Base-by-base conservation (phyloP, 2,113 vertebrate genomes). In the Nothocercus nigrocapillus region DNA sequence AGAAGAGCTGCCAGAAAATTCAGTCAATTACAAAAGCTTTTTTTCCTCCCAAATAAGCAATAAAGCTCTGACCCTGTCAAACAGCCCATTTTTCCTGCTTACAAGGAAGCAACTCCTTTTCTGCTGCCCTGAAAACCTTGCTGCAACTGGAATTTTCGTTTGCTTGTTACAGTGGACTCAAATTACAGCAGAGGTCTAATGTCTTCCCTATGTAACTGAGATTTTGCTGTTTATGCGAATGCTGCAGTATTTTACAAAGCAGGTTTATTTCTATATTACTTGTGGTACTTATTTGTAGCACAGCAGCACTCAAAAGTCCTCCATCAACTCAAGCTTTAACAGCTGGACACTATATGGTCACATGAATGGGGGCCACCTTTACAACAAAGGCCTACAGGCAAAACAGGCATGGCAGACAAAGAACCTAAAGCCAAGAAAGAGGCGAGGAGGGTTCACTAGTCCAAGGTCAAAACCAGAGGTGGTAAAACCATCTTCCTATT, bases 401-500 rank as follows among this genome's bases (percentile, higher is more conserved):
- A 84, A 84, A 82, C 58, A 89, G 30, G 56, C 59, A 53, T 28
- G 6, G 21, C 42, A 94, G 42, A 54, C 13, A 68, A 54, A 89
- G 7, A 22, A 25, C 53, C 81, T 42, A 92, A 90, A 74, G 72
- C 11, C 0, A 2, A 76, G 34, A 64, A 51, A 80, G 27, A 72
- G 9, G 74, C 40, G 86, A 70, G 25, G 10, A 64, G 21, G 72
- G 32, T 62, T 94, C 72, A 15, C 22, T 89, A 45, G 17, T 16
- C 17, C 79, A 89, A 93, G 72, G 67, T 80, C 77, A 91, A 70
- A 85, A 70, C 77, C 81, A 32, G 27, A n/a, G 51, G 45, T 47
- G 51, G 68, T 81, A 90, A 81, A 21, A 93, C 40, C 80, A 24
- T 82, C 75, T 88, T 94, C 61, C 47, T 81, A 30, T 75, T 95